Percentiles rank a stretch among this genome's conserved stretches.
Evolutionary conservation across 2,113 vertebrate species (phyloP).

Genomic region (Scophthalmus maximus): DNA sequence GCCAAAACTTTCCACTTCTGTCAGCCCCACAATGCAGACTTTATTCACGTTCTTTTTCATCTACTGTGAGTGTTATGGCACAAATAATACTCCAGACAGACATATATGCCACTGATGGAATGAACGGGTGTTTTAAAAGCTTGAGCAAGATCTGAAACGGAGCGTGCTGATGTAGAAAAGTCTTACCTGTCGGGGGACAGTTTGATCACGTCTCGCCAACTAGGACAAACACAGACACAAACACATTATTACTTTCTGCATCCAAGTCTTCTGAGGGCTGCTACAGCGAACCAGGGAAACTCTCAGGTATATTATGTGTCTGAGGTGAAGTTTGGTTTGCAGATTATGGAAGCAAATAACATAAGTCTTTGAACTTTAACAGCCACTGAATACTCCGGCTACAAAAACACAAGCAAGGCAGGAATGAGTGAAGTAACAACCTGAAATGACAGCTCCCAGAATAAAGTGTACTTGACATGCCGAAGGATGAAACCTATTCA

Average conservation of each 20-base stretch:
- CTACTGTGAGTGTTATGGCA: constrained; percentile 10
- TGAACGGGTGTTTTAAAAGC: constrained; percentile 55
- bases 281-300: background rate
- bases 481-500: constrained; percentile 16
- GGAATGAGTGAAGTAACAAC: constrained; percentile 24
- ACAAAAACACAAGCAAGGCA: constrained; percentile 27
- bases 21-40: constrained; percentile 21
- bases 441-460: constrained; percentile 12
- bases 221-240: constrained; percentile 62
- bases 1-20: constrained; percentile 51
- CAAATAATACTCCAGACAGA: constrained; percentile 30
- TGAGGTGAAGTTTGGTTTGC: constrained; percentile 4
- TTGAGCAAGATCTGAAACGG: constrained; percentile 28
- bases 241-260: constrained; percentile 33
- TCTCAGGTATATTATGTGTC: background rate
- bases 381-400: no score
- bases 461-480: background rate
- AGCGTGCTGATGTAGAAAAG: constrained; percentile 10
- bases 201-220: constrained; percentile 48
- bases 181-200: constrained; percentile 67
- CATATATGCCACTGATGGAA: constrained; percentile 21
- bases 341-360: no score
- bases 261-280: background rate
- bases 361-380: no score
- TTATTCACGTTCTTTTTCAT: constrained; percentile 18